Base-by-base conservation (phyloP, 2,888 invertebrate species). In the Lasiommata megera region DNA sequence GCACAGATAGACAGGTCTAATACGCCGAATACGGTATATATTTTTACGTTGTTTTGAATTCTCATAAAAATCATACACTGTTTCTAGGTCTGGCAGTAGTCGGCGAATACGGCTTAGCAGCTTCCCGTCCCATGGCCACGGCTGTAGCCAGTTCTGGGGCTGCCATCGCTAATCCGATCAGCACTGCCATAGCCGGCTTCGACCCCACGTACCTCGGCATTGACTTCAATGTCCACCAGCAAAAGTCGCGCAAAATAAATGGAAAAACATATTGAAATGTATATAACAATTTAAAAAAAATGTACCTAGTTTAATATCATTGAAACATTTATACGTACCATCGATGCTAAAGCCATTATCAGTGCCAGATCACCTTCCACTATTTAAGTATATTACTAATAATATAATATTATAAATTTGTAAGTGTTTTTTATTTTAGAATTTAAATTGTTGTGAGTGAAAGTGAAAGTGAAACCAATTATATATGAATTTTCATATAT, bases 171-270 rank as follows among this genome's bases (percentile, higher is more conserved):
- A 88, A 93, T 3, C 95, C 95, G 0, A 90, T 94, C 0, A 95
- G 93, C 17, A 95, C 95, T 0, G 95, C 95, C 6, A 93, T 96
- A 34, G 95, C 95, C 1, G 95, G 95, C 1, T 84, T 95, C 0
- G 90, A 92, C 58, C 93, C 93, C 0, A 1, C 67, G 0, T 6
- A 46, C 0, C 69, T 90, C 1, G 81, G 81, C 8, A 70, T 90
- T 16, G 56, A 77, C 53, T 76, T 75, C 41, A 70, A 80, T 6
- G n/a, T 76, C 5, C 76, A 79, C 54, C 75, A 79, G 9, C 53
- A 67, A 41, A 65, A 64, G 38, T 43, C 57, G 36, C 36, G 56
- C 41, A 60, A 46, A 47, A 50, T 52, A 28, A 59, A 59, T n/a
- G 59, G 59, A 11, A 48, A 54, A 41, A 12, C 17, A 0, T 54